Evolutionary conservation across 2,797 vertebrate genomes (phyloP).

Genomic region (Leucoraja ocellata): DNA sequence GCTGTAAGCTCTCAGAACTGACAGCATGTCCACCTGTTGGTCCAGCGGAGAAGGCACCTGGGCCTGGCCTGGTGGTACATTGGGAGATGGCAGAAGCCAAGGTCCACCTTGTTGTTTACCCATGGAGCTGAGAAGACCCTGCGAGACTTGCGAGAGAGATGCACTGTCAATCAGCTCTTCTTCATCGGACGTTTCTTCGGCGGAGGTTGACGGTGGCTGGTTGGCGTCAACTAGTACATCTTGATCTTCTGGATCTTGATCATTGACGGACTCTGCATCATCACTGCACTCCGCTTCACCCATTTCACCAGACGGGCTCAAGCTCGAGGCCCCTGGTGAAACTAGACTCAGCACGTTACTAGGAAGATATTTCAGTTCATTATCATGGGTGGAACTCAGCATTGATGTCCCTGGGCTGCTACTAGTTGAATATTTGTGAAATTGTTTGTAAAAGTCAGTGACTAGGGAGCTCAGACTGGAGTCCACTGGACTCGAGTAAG

Average conservation of each 20-base stretch:
- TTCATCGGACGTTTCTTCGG: constrained; percentile 61
- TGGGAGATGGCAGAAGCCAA: constrained; percentile 71
- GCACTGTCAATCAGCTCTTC: constrained; percentile 56
- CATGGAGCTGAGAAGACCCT: constrained; percentile 58
- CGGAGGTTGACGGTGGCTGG: constrained; percentile 50
- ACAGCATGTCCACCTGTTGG: constrained; percentile 91
- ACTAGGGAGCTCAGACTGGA: constrained; percentile 74
- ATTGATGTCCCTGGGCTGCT: constrained; percentile 62
- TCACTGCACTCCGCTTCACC: constrained; percentile 76
- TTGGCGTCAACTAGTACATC: constrained; percentile 66
- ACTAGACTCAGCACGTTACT: constrained; percentile 64
- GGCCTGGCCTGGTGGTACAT: constrained; percentile 69
- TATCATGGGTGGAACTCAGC: constrained; percentile 65
- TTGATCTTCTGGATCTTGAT: constrained; percentile 67
- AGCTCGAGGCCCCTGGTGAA: constrained; percentile 60
- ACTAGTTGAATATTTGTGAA: constrained; percentile 70
- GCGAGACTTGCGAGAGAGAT: constrained; percentile 56
- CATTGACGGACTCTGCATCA: constrained; percentile 75
- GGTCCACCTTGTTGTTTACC: constrained; percentile 71
- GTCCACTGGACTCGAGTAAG: constrained; percentile 71
- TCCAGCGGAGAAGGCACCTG: constrained; percentile 68
- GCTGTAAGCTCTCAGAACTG: constrained; percentile 93
- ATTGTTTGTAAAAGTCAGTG: constrained; percentile 90
- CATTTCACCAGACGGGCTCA: constrained; percentile 64
- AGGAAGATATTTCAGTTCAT: constrained; percentile 57